Evolutionary conservation across 1,140 invertebrate genomes (phyloP).

Genomic region (Hyles euphorbiae): DNA sequence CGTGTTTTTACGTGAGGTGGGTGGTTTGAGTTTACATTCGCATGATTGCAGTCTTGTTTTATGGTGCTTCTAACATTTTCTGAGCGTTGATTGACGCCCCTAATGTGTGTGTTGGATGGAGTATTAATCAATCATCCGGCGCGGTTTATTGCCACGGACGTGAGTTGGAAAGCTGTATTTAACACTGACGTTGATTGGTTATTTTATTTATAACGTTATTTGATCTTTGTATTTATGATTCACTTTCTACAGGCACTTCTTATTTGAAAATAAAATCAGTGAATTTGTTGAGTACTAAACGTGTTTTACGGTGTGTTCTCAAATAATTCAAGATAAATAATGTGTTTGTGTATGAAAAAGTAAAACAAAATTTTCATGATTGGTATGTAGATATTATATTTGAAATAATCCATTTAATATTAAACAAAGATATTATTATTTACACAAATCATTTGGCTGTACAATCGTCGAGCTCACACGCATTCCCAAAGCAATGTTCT

Average conservation of each 20-base stretch:
- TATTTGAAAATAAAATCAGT: no score
- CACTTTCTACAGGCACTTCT: slow-evolving; percentile 26
- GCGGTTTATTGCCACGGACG: slow-evolving; percentile 47
- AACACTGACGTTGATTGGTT: slow-evolving; percentile 29
- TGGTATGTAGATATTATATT: slow-evolving; percentile 70
- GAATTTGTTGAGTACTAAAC: no score
- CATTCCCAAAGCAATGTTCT: slow-evolving; percentile 22
- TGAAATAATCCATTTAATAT: slow-evolving; percentile 68
- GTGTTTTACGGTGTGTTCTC: no score
- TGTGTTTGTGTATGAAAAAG: slow-evolving; percentile 3
- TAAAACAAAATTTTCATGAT: slow-evolving; percentile 43
- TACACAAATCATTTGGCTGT: slow-evolving; percentile 70
- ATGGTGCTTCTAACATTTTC: slow-evolving; percentile 39
- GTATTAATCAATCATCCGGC: slow-evolving; percentile 64
- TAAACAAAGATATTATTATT: slow-evolving; percentile 68
- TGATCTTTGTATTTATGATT: slow-evolving; percentile 39
- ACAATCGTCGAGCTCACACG: slow-evolving; percentile 48
- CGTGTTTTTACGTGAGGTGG: slow-evolving; percentile 40
- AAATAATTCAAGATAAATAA: no score
- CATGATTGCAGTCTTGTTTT: slow-evolving; percentile 59
- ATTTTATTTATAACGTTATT: slow-evolving; percentile 37
- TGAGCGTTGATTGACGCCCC: slow-evolving; percentile 58
- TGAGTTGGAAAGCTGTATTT: slow-evolving; percentile 37
- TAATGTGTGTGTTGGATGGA: slow-evolving; percentile 58
- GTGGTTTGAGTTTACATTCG: slow-evolving; percentile 39